Evolutionary conservation across 2,888 invertebrate species (phyloP).

Genomic region (Lasius fuliginosus): DNA sequence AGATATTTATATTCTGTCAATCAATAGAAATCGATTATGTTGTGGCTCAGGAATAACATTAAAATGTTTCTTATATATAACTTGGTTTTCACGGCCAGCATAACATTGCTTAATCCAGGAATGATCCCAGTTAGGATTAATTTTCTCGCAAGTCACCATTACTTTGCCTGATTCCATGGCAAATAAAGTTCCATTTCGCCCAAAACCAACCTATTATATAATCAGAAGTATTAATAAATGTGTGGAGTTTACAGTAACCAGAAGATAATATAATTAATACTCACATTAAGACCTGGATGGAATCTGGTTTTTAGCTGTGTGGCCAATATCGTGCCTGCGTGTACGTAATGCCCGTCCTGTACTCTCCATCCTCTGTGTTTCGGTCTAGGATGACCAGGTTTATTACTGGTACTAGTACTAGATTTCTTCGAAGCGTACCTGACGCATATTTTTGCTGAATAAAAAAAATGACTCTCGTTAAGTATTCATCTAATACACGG

Average conservation of each 20-base stretch:
- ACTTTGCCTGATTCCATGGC: slow-evolving; percentile 94
- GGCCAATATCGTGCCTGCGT: slow-evolving; percentile 90
- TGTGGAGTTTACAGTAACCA: background rate
- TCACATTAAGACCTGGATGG: slow-evolving; percentile 93
- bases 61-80: slow-evolving; percentile 94
- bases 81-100: slow-evolving; percentile 89
- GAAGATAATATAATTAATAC: slow-evolving; percentile 64
- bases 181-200: slow-evolving; percentile 92
- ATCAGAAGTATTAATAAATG: background rate
- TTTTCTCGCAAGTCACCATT: slow-evolving; percentile 93
- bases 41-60: slow-evolving; percentile 94
- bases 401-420: slow-evolving; percentile 91
- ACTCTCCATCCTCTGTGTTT: slow-evolving; percentile 93
- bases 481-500: background rate
- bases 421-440: slow-evolving; percentile 92
- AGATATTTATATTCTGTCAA: slow-evolving; percentile 89
- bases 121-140: slow-evolving; percentile 93
- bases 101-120: slow-evolving; percentile 91
- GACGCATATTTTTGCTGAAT: slow-evolving; percentile 83
- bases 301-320: slow-evolving; percentile 91
- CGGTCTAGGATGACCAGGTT: slow-evolving; percentile 89
- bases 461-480: background rate
- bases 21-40: slow-evolving; percentile 92
- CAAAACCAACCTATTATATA: slow-evolving; percentile 92
- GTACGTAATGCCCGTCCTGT: slow-evolving; percentile 91